Evolutionary conservation across 1,140 invertebrate genomes (phyloP).

Genomic region (Eurosta solidaginis): DNA sequence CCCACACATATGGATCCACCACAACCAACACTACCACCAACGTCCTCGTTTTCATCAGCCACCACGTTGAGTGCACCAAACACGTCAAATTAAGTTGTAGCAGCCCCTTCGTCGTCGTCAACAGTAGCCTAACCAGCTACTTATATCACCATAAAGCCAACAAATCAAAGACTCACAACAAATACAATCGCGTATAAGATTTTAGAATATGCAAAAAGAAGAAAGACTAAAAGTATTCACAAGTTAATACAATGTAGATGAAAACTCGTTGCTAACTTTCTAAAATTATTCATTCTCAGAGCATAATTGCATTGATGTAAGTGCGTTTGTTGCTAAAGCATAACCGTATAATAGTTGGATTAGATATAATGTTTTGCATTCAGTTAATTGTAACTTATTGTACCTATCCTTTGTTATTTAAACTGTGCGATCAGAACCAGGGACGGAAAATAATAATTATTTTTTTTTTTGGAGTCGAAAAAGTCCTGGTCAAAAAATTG

Average conservation of each 20-base stretch:
- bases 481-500: too few species aligned
- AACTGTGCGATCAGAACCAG: too few species aligned
- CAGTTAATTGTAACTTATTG: too few species aligned
- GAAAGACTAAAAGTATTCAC: background rate
- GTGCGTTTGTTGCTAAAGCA: too few species aligned
- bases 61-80: background rate
- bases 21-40: slow-evolving; percentile 42
- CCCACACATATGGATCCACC: slow-evolving; percentile 35
- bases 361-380: too few species aligned
- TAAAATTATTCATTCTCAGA: too few species aligned
- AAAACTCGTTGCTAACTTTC: background rate
- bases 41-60: slow-evolving; percentile 10
- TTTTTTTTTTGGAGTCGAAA: too few species aligned
- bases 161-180: slow-evolving; percentile 1
- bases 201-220: slow-evolving; percentile 12
- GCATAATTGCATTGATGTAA: too few species aligned
- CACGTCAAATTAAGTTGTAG: slow-evolving; percentile 25
- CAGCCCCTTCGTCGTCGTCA: background rate
- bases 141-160: slow-evolving; percentile 10
- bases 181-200: slow-evolving; percentile 2
- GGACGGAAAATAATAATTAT: too few species aligned
- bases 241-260: background rate
- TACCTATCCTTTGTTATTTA: too few species aligned
- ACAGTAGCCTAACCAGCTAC: slow-evolving; percentile 22
- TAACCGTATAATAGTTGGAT: too few species aligned